Base-by-base conservation (phyloP, 2,888 invertebrate genomes). In the Tipula helvola region DNA sequence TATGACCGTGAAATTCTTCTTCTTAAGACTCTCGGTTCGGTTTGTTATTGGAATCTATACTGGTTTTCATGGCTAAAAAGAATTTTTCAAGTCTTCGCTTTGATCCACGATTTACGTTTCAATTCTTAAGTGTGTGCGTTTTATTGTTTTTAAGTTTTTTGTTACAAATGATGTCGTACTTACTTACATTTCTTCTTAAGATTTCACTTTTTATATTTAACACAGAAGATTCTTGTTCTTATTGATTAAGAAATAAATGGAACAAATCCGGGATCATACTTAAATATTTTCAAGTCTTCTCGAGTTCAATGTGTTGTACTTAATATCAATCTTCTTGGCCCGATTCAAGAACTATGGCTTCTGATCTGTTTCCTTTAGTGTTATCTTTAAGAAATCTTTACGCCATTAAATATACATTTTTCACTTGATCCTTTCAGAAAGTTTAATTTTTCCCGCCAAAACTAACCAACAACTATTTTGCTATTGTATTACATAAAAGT, bases 41-140 rank as follows among this genome's bases (percentile, higher is more conserved):
- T 85, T 85, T 85, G 42, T 44, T 85, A 85, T 85, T 42, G 85
- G 85, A 85, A 85, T 85, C 85, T 85, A 85, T 85, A 85, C 85
- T 85, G 42, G 41, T 85, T 85, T 85, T 85, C 85, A 44, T 85
- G 84, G 36, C 36, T 71, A 28, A 71, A 57, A 71, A 18, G 10
- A 57, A 28, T 71, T 71, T 52, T 28, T 71, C 18, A 71, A 71
- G 10, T 71, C 71, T 71, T 71, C 28, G 71, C 28, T 71, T 71
- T 71, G 71, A 71, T 71, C 28, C 71, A 71, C 71, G 28, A 71
- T 71, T 71, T 71, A 71, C 71, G 18, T 57, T 16, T 57, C 5
- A 0, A 16, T 13, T 57, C 52, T 57, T 18, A 57, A 16, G 16
- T 57, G 52, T 57, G 52, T 71, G 28, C 71, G 71, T 71, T 71